A percentile compares a stretch with the other conserved stretches of the same genome.
phyloP scores from a whole-genome alignment of 2,113 vertebrate genomes.

The Glaucidium brasilianum region DNA sequence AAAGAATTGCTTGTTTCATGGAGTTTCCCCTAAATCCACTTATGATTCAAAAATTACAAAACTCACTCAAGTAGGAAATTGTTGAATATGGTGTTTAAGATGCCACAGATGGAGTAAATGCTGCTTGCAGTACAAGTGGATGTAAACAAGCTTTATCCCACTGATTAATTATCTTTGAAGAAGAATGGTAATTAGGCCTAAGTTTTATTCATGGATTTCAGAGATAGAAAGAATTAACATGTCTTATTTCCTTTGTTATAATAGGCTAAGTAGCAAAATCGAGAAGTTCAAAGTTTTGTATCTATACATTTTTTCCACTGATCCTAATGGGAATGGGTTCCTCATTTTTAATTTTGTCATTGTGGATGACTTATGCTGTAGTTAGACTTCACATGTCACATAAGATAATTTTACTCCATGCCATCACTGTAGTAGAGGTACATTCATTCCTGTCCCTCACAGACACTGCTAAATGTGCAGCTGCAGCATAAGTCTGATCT shows the following conservation, averaged over 20 bases:
- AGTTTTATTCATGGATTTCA: not conserved
- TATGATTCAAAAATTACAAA: not conserved
- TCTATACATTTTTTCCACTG: not conserved
- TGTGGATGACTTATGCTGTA: not conserved
- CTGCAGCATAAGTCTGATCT: not conserved
- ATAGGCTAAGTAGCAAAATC: not conserved
- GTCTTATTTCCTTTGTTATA: not conserved
- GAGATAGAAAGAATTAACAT: not conserved
- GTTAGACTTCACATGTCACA: not conserved
- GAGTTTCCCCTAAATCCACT: not conserved
- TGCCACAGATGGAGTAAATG: not conserved
- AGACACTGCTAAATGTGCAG: not conserved
- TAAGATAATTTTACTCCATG: not conserved
- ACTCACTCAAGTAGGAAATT: not conserved
- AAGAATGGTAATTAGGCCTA: not conserved
- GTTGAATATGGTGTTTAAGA: not conserved
- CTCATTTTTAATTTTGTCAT: not conserved
- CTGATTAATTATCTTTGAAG: not conserved
- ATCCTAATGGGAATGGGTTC: not conserved
- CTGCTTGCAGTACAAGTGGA: not conserved
- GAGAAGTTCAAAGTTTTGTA: not conserved
- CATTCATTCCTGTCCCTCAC: rapidly evolving
- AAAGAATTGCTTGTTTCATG: not conserved
- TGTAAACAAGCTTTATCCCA: not conserved
- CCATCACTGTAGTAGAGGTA: rapidly evolving